Base-by-base conservation (phyloP, 1,140 invertebrate genomes). In the Neodiprion fabricii region DNA sequence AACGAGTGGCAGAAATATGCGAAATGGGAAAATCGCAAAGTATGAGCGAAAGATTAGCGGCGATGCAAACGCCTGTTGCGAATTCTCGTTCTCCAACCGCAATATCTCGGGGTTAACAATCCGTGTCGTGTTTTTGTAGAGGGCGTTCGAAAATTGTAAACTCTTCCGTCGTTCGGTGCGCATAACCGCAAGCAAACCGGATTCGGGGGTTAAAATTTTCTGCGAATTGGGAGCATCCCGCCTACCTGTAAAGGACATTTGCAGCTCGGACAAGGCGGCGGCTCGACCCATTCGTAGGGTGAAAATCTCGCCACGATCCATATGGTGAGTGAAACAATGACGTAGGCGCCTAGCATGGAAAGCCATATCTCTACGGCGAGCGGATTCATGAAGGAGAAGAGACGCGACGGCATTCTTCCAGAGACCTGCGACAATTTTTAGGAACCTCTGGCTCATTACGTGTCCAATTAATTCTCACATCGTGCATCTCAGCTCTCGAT, bases 341-440 rank as follows among this genome's bases (percentile, higher is more conserved):
- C 84, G 85, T 93, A 94, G 76, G 92, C 92, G 9, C 90, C 91
- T 47, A 93, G 83, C 83, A 93, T 90, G 77, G 90, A 93, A 21
- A 93, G 82, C 92, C 93, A 94, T 74, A 94, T 92, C 82, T 93
- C 91, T 71, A 92, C 88, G 12, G 92, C 92, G n/a, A 94, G 86
- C 1, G 93, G 93, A 77, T 91, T 91, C 85, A 94, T 89, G 85
- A 94, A 94, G 48, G 92, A 92, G 87, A 94, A 94, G 65, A 94
- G 85, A 65, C 90, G 88, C 48, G 91, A 90, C n/a, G 91, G 89
- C 80, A 90, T 90, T 77, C 90, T 88, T 61, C 86, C 85, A 65
- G 91, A 91, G 5, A 91, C 90, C 90, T 91, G 81, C 80, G 85
- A 85, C 85, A 87, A 80, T 83, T 77, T 81, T 67, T 79, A 74